Evolutionary conservation across 1,140 invertebrate genomes (phyloP), one percentile per base, ranked within the genome.

Genomic region (Adoxophyes honmai): DNA sequence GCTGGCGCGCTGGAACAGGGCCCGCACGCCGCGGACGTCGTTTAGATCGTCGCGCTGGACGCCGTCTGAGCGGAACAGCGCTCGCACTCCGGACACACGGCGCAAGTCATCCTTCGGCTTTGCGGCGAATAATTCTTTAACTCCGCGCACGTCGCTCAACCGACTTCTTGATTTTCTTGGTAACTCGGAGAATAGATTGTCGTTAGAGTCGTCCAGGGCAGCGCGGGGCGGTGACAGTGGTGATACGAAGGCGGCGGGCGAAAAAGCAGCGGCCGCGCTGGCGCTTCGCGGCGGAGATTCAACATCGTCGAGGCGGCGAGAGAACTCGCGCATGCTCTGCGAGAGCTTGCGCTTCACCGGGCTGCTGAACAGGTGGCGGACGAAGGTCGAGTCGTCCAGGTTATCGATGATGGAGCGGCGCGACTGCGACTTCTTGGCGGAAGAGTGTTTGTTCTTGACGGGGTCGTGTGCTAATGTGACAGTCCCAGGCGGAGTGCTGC

Each of bases 401-500:
- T 86, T 65, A 57, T 90, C 89, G 4, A 90, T 90, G 4, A 90
- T 77, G 3, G 78, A 74, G 0, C 84, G 79, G 53, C 83, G 88
- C 4, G 89, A 90, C 33, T 65, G 68, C 0, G 86, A 77, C 57
- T 88, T 89, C 57, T 88, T 90, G 0, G 89, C 87, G 0, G 86
- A 88, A 1, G 88, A 90, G 62, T 90, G 88, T 57, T 89, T 89
- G 52, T 88, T 86, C 62, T 89, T 89, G 4, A 90, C 80, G 0
- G 68, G 71, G 56, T 89, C 86, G 6, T 72, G 85, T 4, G 79
- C 62, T 4, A 77, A 60, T 57, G 81, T 83, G 0, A 84, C 71
- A 0, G 66, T 75, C 51, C 85, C 86, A 13, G 75, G 89, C 0
- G 88, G 88, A 1, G 88, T 90, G 0, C 78, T 64, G 1, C 18